Percentiles rank a stretch among this genome's conserved stretches.
Evolutionary conservation across 2,888 invertebrate genomes (phyloP).

Genomic region (Dyspetes luteomarginatus): DNA sequence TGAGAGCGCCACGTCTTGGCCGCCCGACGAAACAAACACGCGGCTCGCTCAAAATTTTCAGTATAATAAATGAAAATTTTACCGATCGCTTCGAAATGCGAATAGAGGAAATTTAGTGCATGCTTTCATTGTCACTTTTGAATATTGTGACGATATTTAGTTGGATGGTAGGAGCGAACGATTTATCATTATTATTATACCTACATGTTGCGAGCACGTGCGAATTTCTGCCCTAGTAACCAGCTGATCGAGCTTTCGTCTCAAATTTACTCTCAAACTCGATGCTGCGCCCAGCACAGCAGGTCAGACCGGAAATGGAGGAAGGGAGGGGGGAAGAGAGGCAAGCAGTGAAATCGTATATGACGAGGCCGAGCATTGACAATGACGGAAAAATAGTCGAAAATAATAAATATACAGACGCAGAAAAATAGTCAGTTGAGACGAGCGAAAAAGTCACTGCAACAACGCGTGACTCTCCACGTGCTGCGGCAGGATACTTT

Average conservation of each 20-base stretch:
- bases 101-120: neutral
- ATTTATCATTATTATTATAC: neutral
- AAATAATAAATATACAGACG: slow-evolving; percentile 45
- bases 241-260: slow-evolving; percentile 57
- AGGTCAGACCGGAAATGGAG: slow-evolving; percentile 56
- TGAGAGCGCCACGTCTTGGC: neutral
- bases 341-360: slow-evolving; percentile 40
- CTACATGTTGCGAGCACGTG: slow-evolving; percentile 39
- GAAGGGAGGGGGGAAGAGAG: slow-evolving; percentile 17
- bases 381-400: slow-evolving; percentile 41
- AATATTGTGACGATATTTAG: neutral
- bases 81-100: neutral
- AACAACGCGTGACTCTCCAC: slow-evolving; percentile 51
- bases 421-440: neutral
- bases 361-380: slow-evolving; percentile 46
- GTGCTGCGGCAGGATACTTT: slow-evolving; percentile 45
- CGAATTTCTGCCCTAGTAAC: slow-evolving; percentile 37
- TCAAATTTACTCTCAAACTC: slow-evolving; percentile 49
- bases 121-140: neutral
- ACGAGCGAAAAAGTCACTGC: slow-evolving; percentile 50
- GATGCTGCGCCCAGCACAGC: slow-evolving; percentile 2
- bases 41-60: neutral
- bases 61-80: neutral
- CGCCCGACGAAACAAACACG: neutral
- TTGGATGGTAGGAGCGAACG: neutral